These are phyloP conservation scores for Formicarius rufipectus DNA, from an alignment of 2,113 vertebrate genomes.

Conservation along the genomic window DNA sequence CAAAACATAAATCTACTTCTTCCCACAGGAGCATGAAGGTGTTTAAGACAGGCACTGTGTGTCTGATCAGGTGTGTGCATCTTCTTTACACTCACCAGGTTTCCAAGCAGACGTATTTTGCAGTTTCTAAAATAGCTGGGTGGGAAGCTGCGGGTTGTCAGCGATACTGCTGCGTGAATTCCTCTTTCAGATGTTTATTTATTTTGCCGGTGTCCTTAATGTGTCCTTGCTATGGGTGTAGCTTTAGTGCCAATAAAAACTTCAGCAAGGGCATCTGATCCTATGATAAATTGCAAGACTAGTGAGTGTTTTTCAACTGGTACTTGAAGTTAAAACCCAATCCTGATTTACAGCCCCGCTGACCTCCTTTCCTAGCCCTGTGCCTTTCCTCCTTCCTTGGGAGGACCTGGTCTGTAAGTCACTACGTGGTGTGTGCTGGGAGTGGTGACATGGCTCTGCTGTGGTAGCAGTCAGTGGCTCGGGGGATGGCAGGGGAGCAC, in stretches of 20 bases:
- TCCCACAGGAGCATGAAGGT: background rate
- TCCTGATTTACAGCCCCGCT: background rate
- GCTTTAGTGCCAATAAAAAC: background rate
- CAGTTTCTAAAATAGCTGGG: background rate
- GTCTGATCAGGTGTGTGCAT: background rate
- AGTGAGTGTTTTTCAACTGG: background rate
- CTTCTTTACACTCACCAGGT: background rate
- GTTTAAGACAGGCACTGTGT: background rate
- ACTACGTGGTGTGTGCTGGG: fast-evolving
- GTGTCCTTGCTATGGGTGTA: background rate
- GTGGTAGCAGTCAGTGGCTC: background rate
- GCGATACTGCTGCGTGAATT: background rate
- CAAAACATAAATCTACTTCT: background rate
- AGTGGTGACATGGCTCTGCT: background rate
- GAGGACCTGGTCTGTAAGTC: background rate
- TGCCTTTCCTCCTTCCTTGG: background rate
- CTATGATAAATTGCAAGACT: background rate
- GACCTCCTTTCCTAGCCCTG: background rate
- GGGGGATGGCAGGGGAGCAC: fast-evolving
- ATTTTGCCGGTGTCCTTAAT: background rate
- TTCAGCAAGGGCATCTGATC: background rate
- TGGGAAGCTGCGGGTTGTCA: background rate
- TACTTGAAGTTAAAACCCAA: background rate
- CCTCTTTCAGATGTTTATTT: background rate
- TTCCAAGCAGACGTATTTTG: background rate